Evolutionary conservation across 2,113 vertebrate species (phyloP).

Genomic region (Tamias sibiricus): DNA sequence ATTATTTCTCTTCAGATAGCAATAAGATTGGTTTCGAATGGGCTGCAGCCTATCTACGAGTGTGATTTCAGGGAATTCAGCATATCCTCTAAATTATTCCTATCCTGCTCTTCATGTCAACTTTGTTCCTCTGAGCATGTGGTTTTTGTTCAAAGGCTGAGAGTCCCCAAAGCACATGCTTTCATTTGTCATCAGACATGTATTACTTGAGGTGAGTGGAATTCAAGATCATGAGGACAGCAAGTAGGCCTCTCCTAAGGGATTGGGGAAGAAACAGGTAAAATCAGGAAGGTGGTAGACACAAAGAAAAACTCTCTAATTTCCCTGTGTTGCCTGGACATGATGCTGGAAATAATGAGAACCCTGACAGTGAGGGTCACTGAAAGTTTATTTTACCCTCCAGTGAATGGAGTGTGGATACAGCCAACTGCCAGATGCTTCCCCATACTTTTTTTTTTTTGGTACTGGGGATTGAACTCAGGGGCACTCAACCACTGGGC

Average conservation of each 20-base stretch:
- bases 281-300: not conserved
- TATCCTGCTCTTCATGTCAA: not conserved
- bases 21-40: not conserved
- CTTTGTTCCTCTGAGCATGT: not conserved
- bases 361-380: not conserved
- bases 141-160: not conserved
- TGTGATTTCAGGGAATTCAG: not conserved
- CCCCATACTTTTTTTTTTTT: not conserved
- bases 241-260: not conserved
- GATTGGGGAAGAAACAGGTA: not conserved
- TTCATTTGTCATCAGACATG: not conserved
- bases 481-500: no score
- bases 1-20: slow-evolving; percentile 13
- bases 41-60: not conserved
- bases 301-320: not conserved
- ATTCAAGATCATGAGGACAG: not conserved
- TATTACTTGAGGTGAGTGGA: not conserved
- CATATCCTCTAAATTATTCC: not conserved
- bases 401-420: not conserved
- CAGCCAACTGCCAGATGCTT: not conserved
- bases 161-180: not conserved
- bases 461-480: no score
- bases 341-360: not conserved
- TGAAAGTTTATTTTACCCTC: not conserved
- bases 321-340: not conserved